Base-by-base conservation (phyloP, 1,140 invertebrate species). In the Halesus radiatus region DNA sequence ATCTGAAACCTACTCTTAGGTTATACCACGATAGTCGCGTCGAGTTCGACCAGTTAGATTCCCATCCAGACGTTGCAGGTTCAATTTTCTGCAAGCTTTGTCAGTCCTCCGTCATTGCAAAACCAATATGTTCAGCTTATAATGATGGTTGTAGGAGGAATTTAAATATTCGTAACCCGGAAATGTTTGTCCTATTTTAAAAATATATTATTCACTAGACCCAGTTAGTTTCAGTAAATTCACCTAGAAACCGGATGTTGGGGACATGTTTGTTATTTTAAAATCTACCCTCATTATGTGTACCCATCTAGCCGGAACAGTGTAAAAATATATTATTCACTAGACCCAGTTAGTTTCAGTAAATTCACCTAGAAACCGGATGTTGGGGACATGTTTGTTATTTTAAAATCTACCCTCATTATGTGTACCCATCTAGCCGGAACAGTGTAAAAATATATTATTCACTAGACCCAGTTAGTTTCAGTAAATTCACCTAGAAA, bases 221-320 rank as follows among this genome's bases (percentile, higher is more conserved):
- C 3, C 37, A 32, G n/a, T 70, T 72, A 53, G 52, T 72, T 72
- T 53, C 7, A 72, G 68, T 72, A 72, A 66, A 72, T 72, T 72
- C 68, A 10, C 45, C 45, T 52, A 37, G 37, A 52, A 72, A 72
- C 68, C 37, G 68, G 68, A 53, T 72, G 68, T 72, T 13, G n/a
- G n/a, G 37, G 23, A 72, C 68, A 26, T 72, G 68, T 72, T 70
- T 70, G 66, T 37, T 50, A 15, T 70, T 50, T 45, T 3, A 72
- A 72, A 53, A 70, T n/a, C 68, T 53, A 72, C 68, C 68, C 68
- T 72, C 68, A 72, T 72, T 23, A 72, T 72, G n/a, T 53, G 45
- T 4, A 53, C 0, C 68, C 18, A 72, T n/a, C 68, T 45, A 50
- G 68, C 18, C 29, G 68, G 18, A 72, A 72, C 68, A 53, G 16